Base-by-base conservation (phyloP, 2,113 vertebrate species). In the Penelope pileata region DNA sequence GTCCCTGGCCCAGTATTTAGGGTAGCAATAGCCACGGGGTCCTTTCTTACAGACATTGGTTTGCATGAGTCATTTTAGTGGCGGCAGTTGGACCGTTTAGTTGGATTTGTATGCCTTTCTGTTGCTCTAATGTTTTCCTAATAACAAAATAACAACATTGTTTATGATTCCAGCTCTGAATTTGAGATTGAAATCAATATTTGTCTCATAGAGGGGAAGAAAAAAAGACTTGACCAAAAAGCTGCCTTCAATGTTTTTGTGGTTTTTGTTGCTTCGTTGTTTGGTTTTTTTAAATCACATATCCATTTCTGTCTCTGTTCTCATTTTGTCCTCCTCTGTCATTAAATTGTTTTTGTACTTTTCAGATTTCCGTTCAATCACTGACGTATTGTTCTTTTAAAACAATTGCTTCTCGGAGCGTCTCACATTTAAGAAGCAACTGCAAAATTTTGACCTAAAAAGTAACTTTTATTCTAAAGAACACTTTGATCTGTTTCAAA, bases 401-500 rank as follows among this genome's bases (percentile, higher is more conserved):
- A 96, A 75, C 43, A 94, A 60, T 78, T 95, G 10, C 54, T 93
- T 83, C 43, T 59, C 43, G 13, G 34, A 30, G n/a, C 38, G 30
- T 30, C 17, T 91, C 3, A 2, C 47, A 36, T 90, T 91, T 81
- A 75, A 60, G 64, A 86, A 74, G 16, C n/a, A 91, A 75, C 72
- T 79, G 53, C 42, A 91, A 64, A 95, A 84, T 80, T 40, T 36
- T 64, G n/a, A 78, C 66, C 60, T 76, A 73, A 90, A 79, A 80
- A 74, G 34, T 8, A 77, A 64, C 9, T 74, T 92, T 34, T 60
- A 32, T 90, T 90, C 43, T 86, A 58, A 89, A 88, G 69, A 84
- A 72, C 58, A 75, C 64, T 88, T 91, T 81, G 72, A 77, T 93
- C 36, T 91, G 70, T 87, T 83, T 51, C 32, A 70, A 81, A 79